A percentile compares a stretch with the other conserved stretches of the same genome.
Conservation (phyloP, 1,140 invertebrate genomes). For the Brachionus angularis region DNA sequence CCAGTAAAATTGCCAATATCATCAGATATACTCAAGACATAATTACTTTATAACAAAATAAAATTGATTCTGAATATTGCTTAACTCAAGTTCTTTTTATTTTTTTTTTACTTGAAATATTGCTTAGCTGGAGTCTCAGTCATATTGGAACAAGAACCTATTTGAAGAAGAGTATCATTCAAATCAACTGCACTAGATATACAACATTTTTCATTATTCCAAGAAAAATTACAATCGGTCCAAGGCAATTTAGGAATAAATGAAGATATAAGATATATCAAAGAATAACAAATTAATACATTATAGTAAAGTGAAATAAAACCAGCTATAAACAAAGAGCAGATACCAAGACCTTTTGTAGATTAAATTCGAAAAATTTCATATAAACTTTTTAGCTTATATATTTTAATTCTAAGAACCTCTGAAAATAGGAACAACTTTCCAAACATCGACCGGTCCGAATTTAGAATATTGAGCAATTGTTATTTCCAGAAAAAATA, state of each 20-base stretch:
- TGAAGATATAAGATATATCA: slow-evolving; percentile 52
- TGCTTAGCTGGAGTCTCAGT: slow-evolving; percentile 16
- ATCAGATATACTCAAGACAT: slow-evolving; percentile 18
- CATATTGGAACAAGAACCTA: not conserved
- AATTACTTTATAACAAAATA: slow-evolving; percentile 45
- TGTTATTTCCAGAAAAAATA: slow-evolving; percentile 71
- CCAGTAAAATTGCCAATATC: slow-evolving; percentile 31
- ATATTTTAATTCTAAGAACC: not conserved
- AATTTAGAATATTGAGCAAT: slow-evolving; percentile 73
- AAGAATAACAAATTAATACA: slow-evolving; percentile 39
- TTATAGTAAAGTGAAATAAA: slow-evolving; percentile 45
- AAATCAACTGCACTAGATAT: not conserved
- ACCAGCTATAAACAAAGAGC: not conserved
- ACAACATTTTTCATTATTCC: slow-evolving; percentile 44
- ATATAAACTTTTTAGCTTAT: not conserved
- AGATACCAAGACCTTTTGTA: slow-evolving; percentile 63
- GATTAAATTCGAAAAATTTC: not conserved
- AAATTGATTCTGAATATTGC: too few species aligned
- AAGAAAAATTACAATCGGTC: slow-evolving; percentile 62
- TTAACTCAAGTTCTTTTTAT: not conserved
- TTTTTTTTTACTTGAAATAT: slow-evolving; percentile 26
- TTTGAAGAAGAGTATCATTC: not conserved
- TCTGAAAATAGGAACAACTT: slow-evolving; percentile 71
- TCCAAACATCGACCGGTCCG: slow-evolving; percentile 72
- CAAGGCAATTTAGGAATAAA: slow-evolving; percentile 66